A percentile compares a stretch with the other conserved stretches of the same genome.
Conservation (phyloP, 2,113 vertebrate genomes). For the Elachura formosa region DNA sequence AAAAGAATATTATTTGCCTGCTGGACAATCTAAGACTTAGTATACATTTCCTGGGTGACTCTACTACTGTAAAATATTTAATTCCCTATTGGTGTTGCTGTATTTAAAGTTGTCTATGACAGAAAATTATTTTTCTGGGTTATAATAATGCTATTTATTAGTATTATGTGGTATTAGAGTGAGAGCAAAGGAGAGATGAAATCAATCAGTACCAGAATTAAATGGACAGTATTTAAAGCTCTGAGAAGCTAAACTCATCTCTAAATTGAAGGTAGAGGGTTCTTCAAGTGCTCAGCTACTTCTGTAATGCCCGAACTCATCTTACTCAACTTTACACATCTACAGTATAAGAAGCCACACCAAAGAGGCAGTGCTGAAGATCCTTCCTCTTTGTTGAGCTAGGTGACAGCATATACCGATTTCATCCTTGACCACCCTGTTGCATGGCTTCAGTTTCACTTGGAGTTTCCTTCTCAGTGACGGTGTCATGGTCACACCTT, state of each 20-base stretch:
- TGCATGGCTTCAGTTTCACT: background rate
- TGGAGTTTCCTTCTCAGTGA: background rate
- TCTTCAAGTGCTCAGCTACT: background rate
- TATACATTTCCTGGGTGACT: background rate
- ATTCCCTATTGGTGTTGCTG: background rate
- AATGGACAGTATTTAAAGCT: background rate
- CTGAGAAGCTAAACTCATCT: background rate
- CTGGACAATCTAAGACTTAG: background rate
- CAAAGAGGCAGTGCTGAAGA: background rate
- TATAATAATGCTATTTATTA: background rate
- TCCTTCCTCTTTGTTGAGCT: background rate
- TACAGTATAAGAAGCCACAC: background rate
- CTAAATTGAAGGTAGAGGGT: background rate
- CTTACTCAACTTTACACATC: background rate
- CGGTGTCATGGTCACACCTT: background rate
- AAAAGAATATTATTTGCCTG: background rate
- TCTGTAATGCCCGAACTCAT: background rate
- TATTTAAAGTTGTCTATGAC: background rate
- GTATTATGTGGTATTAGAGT: background rate
- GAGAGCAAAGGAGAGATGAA: background rate
- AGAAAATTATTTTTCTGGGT: background rate
- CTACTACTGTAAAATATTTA: background rate
- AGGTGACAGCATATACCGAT: background rate
- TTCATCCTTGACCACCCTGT: background rate
- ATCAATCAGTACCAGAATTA: background rate